Conservation (phyloP, 2,888 invertebrate genomes). For the Acanthopleura granulata region DNA sequence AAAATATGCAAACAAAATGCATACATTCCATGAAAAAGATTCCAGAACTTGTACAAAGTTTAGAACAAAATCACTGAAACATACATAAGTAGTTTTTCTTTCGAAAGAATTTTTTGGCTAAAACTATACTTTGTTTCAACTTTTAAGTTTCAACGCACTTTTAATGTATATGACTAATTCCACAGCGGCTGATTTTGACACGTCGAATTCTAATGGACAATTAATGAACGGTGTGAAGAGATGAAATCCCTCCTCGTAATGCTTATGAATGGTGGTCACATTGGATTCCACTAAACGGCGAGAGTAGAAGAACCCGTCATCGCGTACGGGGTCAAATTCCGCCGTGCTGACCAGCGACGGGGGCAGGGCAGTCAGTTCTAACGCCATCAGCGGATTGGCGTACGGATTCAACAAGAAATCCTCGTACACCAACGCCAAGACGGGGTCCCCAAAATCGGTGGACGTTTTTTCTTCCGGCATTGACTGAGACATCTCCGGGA, state of each 20-base stretch:
- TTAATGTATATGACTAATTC: constrained; percentile 9
- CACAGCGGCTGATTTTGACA: background rate
- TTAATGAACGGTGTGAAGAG: background rate
- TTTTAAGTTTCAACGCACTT: background rate
- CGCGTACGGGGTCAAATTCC: constrained; percentile 19
- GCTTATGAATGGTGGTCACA: constrained; percentile 1
- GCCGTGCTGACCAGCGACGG: constrained; percentile 17
- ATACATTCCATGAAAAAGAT: too few species aligned
- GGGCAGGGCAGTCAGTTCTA: constrained; percentile 15
- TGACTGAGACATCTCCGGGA: background rate
- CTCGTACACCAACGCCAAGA: background rate
- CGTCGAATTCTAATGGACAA: background rate
- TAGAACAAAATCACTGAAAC: too few species aligned
- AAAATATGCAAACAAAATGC: too few species aligned
- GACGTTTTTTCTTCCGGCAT: background rate
- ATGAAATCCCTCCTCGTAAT: constrained; percentile 4
- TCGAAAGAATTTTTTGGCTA: too few species aligned
- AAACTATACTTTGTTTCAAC: too few species aligned
- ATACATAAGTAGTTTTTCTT: too few species aligned
- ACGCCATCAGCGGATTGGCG: constrained; percentile 14
- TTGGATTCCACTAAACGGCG: constrained; percentile 4
- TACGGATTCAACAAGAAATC: constrained; percentile 21
- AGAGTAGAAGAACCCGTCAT: constrained; percentile 22
- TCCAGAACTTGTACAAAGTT: too few species aligned
- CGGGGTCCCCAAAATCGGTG: background rate